These are phyloP conservation scores for Dendronephthya gigantea DNA, from an alignment of 64 coral and sea anemone species.

Conservation along the genomic window DNA sequence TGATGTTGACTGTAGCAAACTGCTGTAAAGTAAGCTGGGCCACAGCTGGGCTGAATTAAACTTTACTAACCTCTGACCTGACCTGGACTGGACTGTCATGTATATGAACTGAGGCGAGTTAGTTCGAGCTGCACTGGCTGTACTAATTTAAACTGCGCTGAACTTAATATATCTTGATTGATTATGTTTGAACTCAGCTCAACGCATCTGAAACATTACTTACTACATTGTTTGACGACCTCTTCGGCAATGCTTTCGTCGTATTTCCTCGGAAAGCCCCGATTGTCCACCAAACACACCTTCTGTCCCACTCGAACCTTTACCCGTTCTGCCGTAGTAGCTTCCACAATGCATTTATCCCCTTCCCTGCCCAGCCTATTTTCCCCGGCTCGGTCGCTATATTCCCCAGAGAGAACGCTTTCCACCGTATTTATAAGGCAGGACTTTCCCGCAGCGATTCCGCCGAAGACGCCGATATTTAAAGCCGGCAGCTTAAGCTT, in stretches of 20 bases:
- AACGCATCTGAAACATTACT: too few relatives aligned
- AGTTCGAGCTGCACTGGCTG: too few relatives aligned
- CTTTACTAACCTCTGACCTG: too few relatives aligned
- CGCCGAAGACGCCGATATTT: constrained; percentile 9
- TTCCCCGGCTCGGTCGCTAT: neutral
- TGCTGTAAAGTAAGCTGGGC: too few relatives aligned
- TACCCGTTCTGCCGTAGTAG: neutral
- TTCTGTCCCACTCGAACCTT: neutral
- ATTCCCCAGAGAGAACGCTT: neutral
- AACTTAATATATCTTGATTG: too few relatives aligned
- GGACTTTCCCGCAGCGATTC: neutral
- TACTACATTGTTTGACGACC: constrained; percentile 7
- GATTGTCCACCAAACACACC: neutral
- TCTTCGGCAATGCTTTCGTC: neutral
- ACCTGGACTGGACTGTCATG: too few relatives aligned
- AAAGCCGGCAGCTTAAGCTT: neutral
- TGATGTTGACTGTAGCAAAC: too few relatives aligned
- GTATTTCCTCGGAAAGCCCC: neutral
- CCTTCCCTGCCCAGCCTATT: neutral
- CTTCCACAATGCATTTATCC: neutral
- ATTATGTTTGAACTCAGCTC: too few relatives aligned
- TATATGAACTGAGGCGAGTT: too few relatives aligned
- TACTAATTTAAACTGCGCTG: too few relatives aligned
- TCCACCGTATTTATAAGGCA: neutral
- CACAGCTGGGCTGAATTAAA: too few relatives aligned